Base-by-base conservation (phyloP, 2,113 vertebrate genomes). In the Pipa parva region DNA sequence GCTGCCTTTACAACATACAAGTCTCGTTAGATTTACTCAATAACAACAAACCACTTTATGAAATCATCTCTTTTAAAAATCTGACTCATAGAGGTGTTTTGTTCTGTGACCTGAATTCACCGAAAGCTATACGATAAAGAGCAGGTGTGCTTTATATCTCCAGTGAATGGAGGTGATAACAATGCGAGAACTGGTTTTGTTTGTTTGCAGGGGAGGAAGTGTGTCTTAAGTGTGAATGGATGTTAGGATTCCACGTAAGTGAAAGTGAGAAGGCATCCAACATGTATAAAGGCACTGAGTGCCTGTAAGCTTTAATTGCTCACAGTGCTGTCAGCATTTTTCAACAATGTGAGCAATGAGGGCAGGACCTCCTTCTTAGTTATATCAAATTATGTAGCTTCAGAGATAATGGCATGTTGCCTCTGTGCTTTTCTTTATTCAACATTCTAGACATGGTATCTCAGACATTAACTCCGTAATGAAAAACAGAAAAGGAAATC, bases 371-470 rank as follows among this genome's bases (percentile, higher is more conserved):
- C 57, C 63, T 80, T 85, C 54, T 60, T n/a, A 54, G 49, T 73
- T 77, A 69, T 56, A 60, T 81, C 77, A 45, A 5, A 45, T 87
- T 78, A 73, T 76, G 26, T 72, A 18, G 12, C 70, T 77, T 76
- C 42, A 63, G 62, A 27, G 60, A 60, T 78, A 74, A 71, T 71
- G 28, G 68, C 68, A 56, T 10, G 29, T 15, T 63, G 31, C n/a
- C n/a, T 63, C 27, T 25, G 24, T 18, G 1, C n/a, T 26, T 28
- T 62, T 22, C 20, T 57, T 58, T 29, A 20, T 58, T 58, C 1
- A 36, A 31, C 48, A 52, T 63, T 28, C 26, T 21, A 49, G 46
- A 49, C 46, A 22, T 58, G 29, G 22, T 58, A 18, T 58, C 21
- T 13, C 17, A 20, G 17, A 18, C 11, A 18, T 17, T 56, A 56